Evolutionary conservation across 2,113 vertebrate species (phyloP), one percentile per base, ranked within the genome.

Genomic region (Poicephalus gulielmi): DNA sequence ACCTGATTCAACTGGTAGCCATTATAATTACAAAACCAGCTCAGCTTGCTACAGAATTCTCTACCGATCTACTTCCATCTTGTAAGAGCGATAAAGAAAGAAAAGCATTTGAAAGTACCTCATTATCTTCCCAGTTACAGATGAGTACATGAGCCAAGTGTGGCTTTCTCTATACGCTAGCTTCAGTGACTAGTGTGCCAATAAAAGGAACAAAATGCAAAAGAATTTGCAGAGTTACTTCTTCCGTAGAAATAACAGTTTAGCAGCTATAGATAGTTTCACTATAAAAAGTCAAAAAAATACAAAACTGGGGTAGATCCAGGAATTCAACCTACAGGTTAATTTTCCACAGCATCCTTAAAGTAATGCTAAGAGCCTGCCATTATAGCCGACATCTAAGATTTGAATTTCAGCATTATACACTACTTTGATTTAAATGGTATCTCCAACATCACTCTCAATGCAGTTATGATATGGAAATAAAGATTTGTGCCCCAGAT

Each of bases 21-120:
- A 79, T 90, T 96, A 69, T 17, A 50, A 90, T 63, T 75, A 91
- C 66, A 95, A 96, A 93, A 92, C 8, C 46, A 88, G 31, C 82
- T 86, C 9, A 1, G 43, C 69, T 94, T 88, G 69, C 70, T 74
- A 30, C 13, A 66, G 88, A 89, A 71, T 79, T 88, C 63, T 95
- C 44, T 84, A 57, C 85, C 46, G 85, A 95, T 95, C 49, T 55
- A 73, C 46, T 77, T 88, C 50, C 50, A 52, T 91, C 63, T 88
- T 44, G 13, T 27, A 71, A 81, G 78, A 81, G 5, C 9, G 7
- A 27, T 69, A 79, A 90, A 81, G 59, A 90, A 86, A 70, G 31
- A 88, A 89, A 93, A 41, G 31, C 14, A 1, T 92, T 87, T 94
- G 74, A 89, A 94, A 41, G 64, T 35, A 83, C 19, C 10, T 92